Evolutionary conservation across 2,888 invertebrate genomes (phyloP).

Genomic region (Limnephilus auricula): DNA sequence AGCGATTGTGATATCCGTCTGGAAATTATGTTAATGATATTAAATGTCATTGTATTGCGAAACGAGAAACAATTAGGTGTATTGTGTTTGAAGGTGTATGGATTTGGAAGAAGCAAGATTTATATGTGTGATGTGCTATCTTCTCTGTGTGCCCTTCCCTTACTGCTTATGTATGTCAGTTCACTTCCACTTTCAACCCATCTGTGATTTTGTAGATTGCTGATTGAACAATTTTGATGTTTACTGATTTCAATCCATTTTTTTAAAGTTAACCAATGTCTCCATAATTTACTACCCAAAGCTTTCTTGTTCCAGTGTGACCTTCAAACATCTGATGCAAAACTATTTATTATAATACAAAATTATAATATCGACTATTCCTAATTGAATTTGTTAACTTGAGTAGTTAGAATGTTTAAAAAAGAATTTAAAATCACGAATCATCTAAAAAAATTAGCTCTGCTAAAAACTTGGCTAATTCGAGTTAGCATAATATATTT

Average conservation of each 20-base stretch:
- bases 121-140: neutral
- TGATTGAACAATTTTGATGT: neutral
- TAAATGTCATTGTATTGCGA: neutral
- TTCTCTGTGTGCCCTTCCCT: neutral
- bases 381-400: neutral
- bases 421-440: too few species aligned
- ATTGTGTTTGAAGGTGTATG: neutral
- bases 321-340: neutral
- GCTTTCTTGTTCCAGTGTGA: neutral
- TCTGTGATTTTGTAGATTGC: neutral
- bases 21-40: constrained; percentile 5
- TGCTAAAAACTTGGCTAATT: neutral
- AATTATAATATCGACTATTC: neutral
- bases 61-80: neutral
- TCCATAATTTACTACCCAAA: neutral
- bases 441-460: neutral
- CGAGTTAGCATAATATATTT: neutral
- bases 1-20: neutral
- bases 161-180: neutral
- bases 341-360: neutral
- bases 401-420: neutral
- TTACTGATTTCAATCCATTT: neutral
- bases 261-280: neutral
- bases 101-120: neutral
- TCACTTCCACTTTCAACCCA: neutral